A percentile compares a stretch with the other conserved stretches of the same genome.
These are phyloP conservation scores for Netelia inedita DNA, from an alignment of 2,888 invertebrate genomes.

Conservation along the genomic window DNA sequence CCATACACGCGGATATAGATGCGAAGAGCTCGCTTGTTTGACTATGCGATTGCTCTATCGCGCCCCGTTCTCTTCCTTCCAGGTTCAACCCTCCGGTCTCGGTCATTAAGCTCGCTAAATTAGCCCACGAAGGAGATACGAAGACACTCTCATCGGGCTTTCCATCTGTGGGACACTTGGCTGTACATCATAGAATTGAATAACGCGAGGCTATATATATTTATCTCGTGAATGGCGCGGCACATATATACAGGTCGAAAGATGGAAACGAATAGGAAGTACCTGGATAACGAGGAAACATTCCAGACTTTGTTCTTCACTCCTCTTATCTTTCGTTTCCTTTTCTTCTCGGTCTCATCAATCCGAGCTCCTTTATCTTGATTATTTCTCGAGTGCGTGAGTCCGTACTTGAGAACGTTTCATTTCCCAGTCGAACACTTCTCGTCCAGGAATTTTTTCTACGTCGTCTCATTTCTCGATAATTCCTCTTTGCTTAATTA, in stretches of 20 bases:
- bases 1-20: not conserved
- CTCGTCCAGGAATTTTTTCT: not conserved
- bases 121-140: conserved; percentile 28
- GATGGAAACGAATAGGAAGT: not conserved
- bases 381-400: conserved; percentile 50
- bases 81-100: conserved; percentile 8
- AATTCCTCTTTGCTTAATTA: conserved; percentile 50
- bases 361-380: conserved; percentile 51
- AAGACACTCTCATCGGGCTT: conserved; percentile 11
- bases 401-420: conserved; percentile 34
- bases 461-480: conserved; percentile 34
- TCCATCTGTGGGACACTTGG: conserved; percentile 24
- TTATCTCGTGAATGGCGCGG: conserved; percentile 1
- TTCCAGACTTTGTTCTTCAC: conserved; percentile 48
- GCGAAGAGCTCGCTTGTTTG: conserved; percentile 39
- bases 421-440: conserved; percentile 44
- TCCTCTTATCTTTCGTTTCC: conserved; percentile 31
- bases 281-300: conserved; percentile 3
- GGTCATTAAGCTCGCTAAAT: conserved; percentile 53
- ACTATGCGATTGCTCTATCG: conserved; percentile 36
- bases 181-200: conserved; percentile 34
- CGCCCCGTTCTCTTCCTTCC: conserved; percentile 7
- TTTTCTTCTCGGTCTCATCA: conserved; percentile 15
- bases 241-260: conserved; percentile 7
- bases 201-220: conserved; percentile 18